Base-by-base conservation (phyloP, 1,140 invertebrate genomes). In the Philopotamus ludificatus region DNA sequence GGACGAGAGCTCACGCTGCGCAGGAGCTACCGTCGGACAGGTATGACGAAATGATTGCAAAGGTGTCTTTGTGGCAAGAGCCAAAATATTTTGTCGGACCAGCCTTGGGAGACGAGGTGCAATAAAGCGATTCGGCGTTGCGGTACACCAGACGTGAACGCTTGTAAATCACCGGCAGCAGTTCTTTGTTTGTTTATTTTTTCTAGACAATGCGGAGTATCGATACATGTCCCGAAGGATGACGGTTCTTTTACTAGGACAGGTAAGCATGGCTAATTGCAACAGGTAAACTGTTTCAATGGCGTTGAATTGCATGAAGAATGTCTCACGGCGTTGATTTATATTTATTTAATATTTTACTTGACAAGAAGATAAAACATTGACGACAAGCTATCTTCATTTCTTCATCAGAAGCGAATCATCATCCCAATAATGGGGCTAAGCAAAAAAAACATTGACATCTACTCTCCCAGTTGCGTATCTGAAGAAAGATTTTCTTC, bases 201-300 rank as follows among this genome's bases (percentile, higher is more conserved):
- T 8, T 47, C 18, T 47, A 16, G 44, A 16, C 18, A 47, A 47
- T 9, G 44, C 18, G 8, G 44, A 7, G 44, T 47, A 16, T 7
- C 15, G 18, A 47, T 47, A 47, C 28, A 34, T 12, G 28, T 34
- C 28, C 12, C 12, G 12, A 34, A 12, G 12, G 12, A 7, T 12
- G 28, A 34, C 28, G 12, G 28, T 7, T 34, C 28, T 12, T 34
- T 34, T 34, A n/a, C 12, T 7, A 34, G 4, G 20, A 22, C 57
- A 60, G 57, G 57, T 60, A 60, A 47, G 18, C 57, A 15, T 60
- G 16, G n/a, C 57, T 60, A 47, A 60, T 60, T 60, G 7, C n/a
- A 7, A 47, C 44, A 47, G 44, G 44, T 47, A 47, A 16, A 47
- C 44, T 20, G 4, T 3, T 47, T 47, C 15, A 12, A 34, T 9